Evolutionary conservation across 2,113 vertebrate species (phyloP), one percentile per base, ranked within the genome.

Genomic region (Columba janthina): DNA sequence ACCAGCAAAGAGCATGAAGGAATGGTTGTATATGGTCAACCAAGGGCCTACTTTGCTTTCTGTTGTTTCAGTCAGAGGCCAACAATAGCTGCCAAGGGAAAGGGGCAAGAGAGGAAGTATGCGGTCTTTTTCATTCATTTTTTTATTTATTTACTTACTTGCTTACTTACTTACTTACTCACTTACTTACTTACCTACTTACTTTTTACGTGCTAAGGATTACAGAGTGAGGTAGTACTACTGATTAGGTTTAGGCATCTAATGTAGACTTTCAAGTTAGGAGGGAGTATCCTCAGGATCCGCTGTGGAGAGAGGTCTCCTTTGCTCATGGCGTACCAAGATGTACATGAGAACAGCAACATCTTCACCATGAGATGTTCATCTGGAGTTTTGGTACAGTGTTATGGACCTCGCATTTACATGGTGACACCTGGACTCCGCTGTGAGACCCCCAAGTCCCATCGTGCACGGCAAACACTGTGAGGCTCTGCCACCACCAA

Each of bases 311-410:
- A 60, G 12, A 66, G 1, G 3, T 64, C 3, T 78, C 3, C 36
- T 36, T 42, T 3, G 1, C 3, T 53, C 4, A 3, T 4, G 8
- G 5, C 10, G 8, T 54, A 50, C 5, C 3, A 38, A 34, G 6
- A 3, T 66, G 6, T 58, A n/a, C 32, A 9, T 34, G 19, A 74
- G 40, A 13, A 38, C 12, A 60, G 15, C 44, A 79, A 31, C 4
- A 42, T 26, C 28, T 6, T 32, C 8, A 15, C 3, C 7, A 6
- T 26, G 15, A 15, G 16, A 18, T 25, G n/a, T 48, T 79, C 26
- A 36, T 2, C 6, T 61, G 38, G 12, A 75, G 11, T 31, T 89
- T 65, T 2, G 2, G 7, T 28, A 28, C 24, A 21, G 4, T 28
- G 42, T 12, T 21, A 15, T 20, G 11, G 19, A 40, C 14, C 4